A percentile compares a stretch with the other conserved stretches of the same genome.
Conservation (phyloP, 2,888 invertebrate species). For the Gandaritis pyraliata region DNA sequence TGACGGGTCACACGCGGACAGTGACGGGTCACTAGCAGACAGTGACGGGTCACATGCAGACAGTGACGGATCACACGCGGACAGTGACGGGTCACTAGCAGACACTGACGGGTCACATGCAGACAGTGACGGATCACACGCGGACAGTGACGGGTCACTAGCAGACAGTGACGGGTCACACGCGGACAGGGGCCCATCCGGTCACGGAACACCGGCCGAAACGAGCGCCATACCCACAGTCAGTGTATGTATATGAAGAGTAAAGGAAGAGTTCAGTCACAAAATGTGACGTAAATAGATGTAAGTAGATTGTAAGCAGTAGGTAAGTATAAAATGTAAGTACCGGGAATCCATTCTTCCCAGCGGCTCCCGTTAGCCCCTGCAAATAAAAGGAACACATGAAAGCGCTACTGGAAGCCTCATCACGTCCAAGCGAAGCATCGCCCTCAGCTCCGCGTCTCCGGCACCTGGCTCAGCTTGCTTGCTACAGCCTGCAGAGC, state of each 20-base stretch:
- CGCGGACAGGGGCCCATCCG: no score
- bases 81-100: not conserved
- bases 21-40: not conserved
- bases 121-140: no score
- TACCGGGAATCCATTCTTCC: conserved; percentile 96
- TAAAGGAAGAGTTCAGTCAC: not conserved
- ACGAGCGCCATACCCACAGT: no score
- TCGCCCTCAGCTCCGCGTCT: not conserved
- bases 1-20: conserved; percentile 22
- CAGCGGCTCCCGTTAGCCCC: conserved; percentile 92
- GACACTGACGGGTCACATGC: not conserved
- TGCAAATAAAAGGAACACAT: conserved; percentile 74
- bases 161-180: not conserved
- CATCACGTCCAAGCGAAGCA: conserved; percentile 1
- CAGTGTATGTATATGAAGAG: not conserved
- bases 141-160: not conserved
- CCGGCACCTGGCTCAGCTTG: not conserved
- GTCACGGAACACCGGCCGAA: not conserved
- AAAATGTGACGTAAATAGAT: not conserved
- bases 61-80: no score
- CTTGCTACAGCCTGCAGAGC: no score
- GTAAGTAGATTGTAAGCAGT: not conserved
- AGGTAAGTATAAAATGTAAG: conserved; percentile 48
- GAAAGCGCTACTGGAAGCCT: conserved; percentile 16
- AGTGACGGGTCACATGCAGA: not conserved